Base-by-base conservation (phyloP, 2,113 vertebrate species). In the Rissa tridactyla region DNA sequence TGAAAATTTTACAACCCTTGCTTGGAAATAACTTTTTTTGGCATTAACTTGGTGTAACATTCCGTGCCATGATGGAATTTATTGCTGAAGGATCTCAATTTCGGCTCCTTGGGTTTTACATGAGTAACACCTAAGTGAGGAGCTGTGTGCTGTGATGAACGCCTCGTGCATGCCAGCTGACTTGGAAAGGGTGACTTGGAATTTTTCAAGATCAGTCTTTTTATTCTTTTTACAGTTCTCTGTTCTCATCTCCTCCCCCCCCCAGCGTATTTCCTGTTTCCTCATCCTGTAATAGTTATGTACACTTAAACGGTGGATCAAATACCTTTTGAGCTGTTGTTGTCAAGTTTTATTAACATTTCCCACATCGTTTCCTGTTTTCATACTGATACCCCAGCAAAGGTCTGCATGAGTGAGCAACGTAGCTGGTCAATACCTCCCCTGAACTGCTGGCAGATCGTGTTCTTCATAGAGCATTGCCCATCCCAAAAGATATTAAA, bases 281-380 rank as follows among this genome's bases (percentile, higher is more conserved):
- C 97, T 96, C 94, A 94, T 98, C 94, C 90, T 73, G 66, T 92
- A 88, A 92, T 94, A 92, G 92, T 69, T 80, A 75, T 86, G 66
- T 77, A 90, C 86, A 91, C 49, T 96, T 92, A 92, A 94, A 94
- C 3, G 0, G 96, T 92, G 96, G 94, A 97, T 96, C 92, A 95
- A 96, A 96, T 69, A 91, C 49, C 72, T 94, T 82, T 61, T 77
- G 89, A 96, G 96, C 60, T 94, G 92, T 58, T 95, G 94, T 95
- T 95, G 96, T 96, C 88, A 92, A 91, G 88, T 92, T 90, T 95
- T 92, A 97, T 96, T 96, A 96, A 95, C 92, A 76, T 97, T 97
- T 94, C 92, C 92, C 88, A 94, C 82, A 88, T 94, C 10, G 0
- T 79, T 96, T 97, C 93, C 93, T 96, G 78, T 88, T 97, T 96